phyloP scores from a whole-genome alignment of 1,140 invertebrate genomes.

The Calephelis nemesis region DNA sequence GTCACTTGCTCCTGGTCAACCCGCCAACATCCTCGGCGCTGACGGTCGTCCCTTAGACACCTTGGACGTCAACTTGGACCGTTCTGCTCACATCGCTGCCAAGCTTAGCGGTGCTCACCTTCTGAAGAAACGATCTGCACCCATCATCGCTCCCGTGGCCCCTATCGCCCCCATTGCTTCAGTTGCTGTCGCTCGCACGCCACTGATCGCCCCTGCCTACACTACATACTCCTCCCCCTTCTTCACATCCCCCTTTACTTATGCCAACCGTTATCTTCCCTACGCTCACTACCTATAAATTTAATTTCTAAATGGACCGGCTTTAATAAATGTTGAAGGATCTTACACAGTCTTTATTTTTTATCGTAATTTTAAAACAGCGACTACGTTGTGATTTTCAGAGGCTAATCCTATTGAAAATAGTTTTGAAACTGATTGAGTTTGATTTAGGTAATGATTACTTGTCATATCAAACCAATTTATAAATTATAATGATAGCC shows the following conservation, averaged over 20 bases:
- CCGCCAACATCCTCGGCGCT: slow-evolving; percentile 53
- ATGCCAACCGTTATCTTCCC: neutral
- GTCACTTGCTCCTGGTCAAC: slow-evolving; percentile 63
- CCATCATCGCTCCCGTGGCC: slow-evolving; percentile 32
- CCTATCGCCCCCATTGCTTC: slow-evolving; percentile 24
- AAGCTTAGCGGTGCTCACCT: slow-evolving; percentile 50
- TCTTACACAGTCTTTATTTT: neutral
- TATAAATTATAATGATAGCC: too few species aligned
- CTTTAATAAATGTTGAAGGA: neutral
- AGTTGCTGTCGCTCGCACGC: slow-evolving; percentile 34
- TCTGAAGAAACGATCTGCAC: slow-evolving; percentile 53
- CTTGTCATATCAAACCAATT: too few species aligned
- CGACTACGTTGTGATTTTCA: too few species aligned
- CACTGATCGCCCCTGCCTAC: slow-evolving; percentile 32
- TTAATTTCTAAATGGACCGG: neutral
- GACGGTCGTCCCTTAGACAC: slow-evolving; percentile 64
- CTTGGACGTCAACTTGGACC: slow-evolving; percentile 71
- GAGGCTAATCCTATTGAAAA: too few species aligned
- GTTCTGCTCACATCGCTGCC: slow-evolving; percentile 57
- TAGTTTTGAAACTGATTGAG: too few species aligned
- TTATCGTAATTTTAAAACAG: too few species aligned
- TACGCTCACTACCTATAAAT: slow-evolving; percentile 20
- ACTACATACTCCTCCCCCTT: slow-evolving; percentile 1
- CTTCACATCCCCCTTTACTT: slow-evolving; percentile 12
- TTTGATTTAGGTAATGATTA: too few species aligned